Conservation (phyloP, 2,888 invertebrate genomes). For the Fissipunctia ypsillon region DNA sequence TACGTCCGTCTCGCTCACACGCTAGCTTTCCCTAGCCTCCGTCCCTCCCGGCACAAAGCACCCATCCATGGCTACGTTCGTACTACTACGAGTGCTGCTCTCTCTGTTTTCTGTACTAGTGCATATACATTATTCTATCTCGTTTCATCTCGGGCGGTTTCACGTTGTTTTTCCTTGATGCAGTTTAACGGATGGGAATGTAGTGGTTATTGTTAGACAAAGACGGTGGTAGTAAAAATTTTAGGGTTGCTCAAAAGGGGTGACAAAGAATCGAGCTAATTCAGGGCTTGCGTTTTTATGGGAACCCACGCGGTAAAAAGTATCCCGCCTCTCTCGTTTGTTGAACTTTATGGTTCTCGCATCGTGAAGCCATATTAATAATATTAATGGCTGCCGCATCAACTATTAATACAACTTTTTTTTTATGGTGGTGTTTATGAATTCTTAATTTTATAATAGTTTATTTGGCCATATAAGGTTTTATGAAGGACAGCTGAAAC, state of each 20-base stretch:
- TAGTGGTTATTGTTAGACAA: slow-evolving; percentile 91
- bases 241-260: slow-evolving; percentile 90
- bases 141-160: slow-evolving; percentile 90
- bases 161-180: slow-evolving; percentile 90
- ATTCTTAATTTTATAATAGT: slow-evolving; percentile 78
- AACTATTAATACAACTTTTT: slow-evolving; percentile 81
- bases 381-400: slow-evolving; percentile 87
- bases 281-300: slow-evolving; percentile 90
- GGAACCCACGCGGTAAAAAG: slow-evolving; percentile 89
- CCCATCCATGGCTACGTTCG: slow-evolving; percentile 81
- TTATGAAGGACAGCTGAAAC: slow-evolving; percentile 62
- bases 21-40: slow-evolving; percentile 84
- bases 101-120: slow-evolving; percentile 89
- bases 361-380: slow-evolving; percentile 88
- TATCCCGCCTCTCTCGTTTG: slow-evolving; percentile 91
- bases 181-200: slow-evolving; percentile 90
- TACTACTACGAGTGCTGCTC: slow-evolving; percentile 88
- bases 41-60: slow-evolving; percentile 82
- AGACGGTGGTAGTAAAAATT: slow-evolving; percentile 89
- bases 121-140: slow-evolving; percentile 91
- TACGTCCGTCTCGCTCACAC: slow-evolving; percentile 83
- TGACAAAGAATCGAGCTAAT: slow-evolving; percentile 91
- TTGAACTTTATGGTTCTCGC: slow-evolving; percentile 88
- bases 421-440: slow-evolving; percentile 80
- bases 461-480: slow-evolving; percentile 66